Conservation (phyloP, 1,140 invertebrate species). For the Lepidotrigona ventralis region DNA sequence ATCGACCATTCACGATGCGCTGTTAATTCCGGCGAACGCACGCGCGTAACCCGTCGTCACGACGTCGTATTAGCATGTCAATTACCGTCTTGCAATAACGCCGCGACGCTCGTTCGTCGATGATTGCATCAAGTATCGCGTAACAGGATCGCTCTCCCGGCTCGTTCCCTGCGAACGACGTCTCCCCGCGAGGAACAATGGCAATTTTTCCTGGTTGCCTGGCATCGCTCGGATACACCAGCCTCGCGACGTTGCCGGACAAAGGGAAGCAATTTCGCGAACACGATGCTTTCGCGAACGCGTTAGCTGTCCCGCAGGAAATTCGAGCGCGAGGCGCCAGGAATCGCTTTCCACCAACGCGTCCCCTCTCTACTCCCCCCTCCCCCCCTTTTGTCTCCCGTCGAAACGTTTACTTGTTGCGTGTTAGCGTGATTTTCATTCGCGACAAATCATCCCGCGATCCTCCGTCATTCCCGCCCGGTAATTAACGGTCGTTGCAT, state of each 20-base stretch:
- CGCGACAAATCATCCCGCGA: conserved; percentile 20
- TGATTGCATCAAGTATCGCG: conserved; percentile 18
- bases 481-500: conserved; percentile 12
- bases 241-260: neutral
- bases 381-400: no score
- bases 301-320: neutral
- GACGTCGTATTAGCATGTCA: neutral
- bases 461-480: neutral
- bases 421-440: conserved; percentile 4
- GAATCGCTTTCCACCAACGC: neutral
- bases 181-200: neutral
- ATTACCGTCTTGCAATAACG: conserved; percentile 9
- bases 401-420: conserved; percentile 21
- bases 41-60: neutral
- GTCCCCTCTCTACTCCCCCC: neutral
- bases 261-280: conserved; percentile 28
- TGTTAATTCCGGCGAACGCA: conserved; percentile 5
- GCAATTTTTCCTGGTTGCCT: conserved; percentile 7
- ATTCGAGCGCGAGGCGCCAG: neutral
- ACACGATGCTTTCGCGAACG: conserved; percentile 1
- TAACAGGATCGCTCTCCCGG: neutral
- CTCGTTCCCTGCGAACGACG: neutral
- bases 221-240: neutral
- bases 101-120: neutral
- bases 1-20: neutral